A percentile compares a stretch with the other conserved stretches of the same genome.
Evolutionary conservation across 2,797 vertebrate genomes (phyloP).

Genomic region (Platyrinchus mystaceus): DNA sequence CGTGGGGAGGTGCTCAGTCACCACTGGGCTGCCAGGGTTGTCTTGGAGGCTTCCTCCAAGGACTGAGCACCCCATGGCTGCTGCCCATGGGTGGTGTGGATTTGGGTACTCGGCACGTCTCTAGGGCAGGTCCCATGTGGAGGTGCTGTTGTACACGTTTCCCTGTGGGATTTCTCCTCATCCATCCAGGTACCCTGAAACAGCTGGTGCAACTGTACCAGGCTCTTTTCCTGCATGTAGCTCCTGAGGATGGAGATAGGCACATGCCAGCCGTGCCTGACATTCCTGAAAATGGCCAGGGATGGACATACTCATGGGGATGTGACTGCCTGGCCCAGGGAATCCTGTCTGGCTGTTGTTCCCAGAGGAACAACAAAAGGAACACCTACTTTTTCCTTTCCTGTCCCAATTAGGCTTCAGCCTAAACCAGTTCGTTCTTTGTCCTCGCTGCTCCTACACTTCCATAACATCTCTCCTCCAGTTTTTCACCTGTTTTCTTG

Average conservation of each 20-base stretch:
- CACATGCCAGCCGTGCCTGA: fast-evolving
- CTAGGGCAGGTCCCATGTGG: not conserved
- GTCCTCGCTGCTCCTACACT: not conserved
- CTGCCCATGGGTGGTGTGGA: fast-evolving
- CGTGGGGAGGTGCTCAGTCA: fast-evolving
- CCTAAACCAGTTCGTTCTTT: not conserved
- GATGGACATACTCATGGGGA: fast-evolving
- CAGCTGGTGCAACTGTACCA: fast-evolving
- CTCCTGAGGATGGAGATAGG: not conserved
- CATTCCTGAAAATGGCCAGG: not conserved
- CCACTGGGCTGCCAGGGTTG: not conserved
- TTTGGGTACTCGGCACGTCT: not conserved
- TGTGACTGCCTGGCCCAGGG: not conserved
- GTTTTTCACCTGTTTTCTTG: not conserved
- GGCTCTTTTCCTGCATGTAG: not conserved
- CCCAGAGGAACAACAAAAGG: not conserved
- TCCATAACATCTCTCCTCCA: not conserved
- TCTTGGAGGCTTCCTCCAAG: not conserved
- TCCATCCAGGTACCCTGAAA: not conserved
- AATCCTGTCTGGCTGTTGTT: not conserved
- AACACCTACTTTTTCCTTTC: not conserved
- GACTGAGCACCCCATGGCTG: fast-evolving
- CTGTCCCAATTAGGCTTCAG: not conserved
- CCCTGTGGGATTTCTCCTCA: not conserved
- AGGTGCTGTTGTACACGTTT: fast-evolving